phyloP scores from a whole-genome alignment of 1,140 invertebrate genomes.

The Tetragnatha versicolor region DNA sequence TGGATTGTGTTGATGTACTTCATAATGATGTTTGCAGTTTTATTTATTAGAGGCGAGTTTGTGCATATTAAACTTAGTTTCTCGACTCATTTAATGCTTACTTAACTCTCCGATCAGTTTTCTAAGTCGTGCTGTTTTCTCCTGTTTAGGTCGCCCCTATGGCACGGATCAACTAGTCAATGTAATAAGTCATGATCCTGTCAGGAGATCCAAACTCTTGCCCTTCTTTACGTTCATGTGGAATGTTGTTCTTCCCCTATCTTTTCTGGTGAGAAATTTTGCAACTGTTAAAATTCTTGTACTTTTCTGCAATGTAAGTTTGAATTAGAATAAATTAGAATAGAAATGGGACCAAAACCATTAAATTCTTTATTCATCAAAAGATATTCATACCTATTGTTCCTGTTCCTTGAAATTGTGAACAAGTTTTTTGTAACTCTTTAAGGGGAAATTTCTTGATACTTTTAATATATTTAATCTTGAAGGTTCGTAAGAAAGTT shows the following conservation, averaged over 20 bases:
- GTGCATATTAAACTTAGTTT: background rate
- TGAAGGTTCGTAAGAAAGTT: background rate
- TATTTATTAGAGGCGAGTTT: slow-evolving; percentile 74
- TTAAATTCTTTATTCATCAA: too few relatives aligned
- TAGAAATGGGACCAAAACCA: too few relatives aligned
- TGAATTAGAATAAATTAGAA: too few relatives aligned
- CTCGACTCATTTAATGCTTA: slow-evolving; percentile 20
- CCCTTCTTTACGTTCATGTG: slow-evolving; percentile 83
- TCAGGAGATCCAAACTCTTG: slow-evolving; percentile 64
- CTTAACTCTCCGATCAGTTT: background rate
- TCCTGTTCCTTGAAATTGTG: too few relatives aligned
- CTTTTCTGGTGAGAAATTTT: slow-evolving; percentile 73
- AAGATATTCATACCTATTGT: too few relatives aligned
- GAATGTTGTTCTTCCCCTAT: slow-evolving; percentile 83
- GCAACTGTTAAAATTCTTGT: too few relatives aligned
- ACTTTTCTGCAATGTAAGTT: too few relatives aligned
- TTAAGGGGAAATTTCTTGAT: background rate
- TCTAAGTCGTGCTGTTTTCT: background rate
- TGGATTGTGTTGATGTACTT: slow-evolving; percentile 83
- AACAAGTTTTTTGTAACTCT: background rate
- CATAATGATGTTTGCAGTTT: slow-evolving; percentile 77
- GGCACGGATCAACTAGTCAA: slow-evolving; percentile 81
- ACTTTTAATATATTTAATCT: background rate
- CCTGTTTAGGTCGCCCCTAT: slow-evolving; percentile 73
- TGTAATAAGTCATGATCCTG: slow-evolving; percentile 66